These are phyloP conservation scores for Scolopax rusticola DNA, from an alignment of 2,797 vertebrate species.

Conservation along the genomic window DNA sequence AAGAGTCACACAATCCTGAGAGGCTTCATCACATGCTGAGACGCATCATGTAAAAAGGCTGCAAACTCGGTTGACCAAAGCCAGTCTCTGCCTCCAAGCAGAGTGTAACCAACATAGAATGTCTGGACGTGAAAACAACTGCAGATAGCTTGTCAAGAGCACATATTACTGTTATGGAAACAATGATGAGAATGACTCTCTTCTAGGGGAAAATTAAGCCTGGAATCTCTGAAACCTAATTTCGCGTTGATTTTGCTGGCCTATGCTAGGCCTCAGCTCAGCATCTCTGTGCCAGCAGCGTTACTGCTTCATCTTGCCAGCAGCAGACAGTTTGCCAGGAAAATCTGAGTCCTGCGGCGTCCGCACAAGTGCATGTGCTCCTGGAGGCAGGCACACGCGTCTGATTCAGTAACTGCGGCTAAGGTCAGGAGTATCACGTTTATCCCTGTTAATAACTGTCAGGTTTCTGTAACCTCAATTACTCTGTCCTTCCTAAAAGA, in stretches of 20 bases:
- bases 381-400: not conserved
- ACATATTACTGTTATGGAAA: conserved; percentile 34
- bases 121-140: conserved; percentile 23
- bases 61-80: not conserved
- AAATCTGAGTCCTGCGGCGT: conserved; percentile 48
- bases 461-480: conserved; percentile 47
- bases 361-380: not conserved
- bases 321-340: conserved; percentile 56
- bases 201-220: conserved; percentile 22
- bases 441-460: conserved; percentile 45
- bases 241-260: conserved; percentile 53
- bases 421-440: conserved; percentile 41
- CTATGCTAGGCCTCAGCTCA: not conserved
- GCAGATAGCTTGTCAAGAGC: conserved; percentile 30
- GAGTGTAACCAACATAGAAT: conserved; percentile 10
- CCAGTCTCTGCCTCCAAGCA: not conserved
- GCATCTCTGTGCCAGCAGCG: conserved; percentile 28
- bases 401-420: not conserved
- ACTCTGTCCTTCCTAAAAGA: conserved; percentile 11
- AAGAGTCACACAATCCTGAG: not conserved
- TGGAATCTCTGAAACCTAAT: conserved; percentile 52
- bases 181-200: conserved; percentile 22
- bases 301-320: conserved; percentile 47
- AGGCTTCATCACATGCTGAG: not conserved
- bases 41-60: not conserved